Base-by-base conservation (phyloP, 2,113 vertebrate genomes). In the Cyanoramphus novaezelandiae region DNA sequence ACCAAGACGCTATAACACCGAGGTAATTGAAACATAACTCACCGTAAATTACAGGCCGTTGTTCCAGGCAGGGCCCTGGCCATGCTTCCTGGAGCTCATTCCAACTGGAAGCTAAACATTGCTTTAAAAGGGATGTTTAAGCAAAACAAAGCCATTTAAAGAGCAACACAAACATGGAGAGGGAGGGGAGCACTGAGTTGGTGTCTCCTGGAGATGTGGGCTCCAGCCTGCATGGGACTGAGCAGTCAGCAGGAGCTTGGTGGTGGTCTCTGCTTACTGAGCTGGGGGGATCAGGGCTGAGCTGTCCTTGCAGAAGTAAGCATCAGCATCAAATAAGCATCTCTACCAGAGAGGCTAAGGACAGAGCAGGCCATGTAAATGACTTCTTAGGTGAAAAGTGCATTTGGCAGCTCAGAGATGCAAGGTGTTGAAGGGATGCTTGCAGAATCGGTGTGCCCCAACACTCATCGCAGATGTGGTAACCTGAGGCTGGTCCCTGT, bases 11-110 rank as follows among this genome's bases (percentile, higher is more conserved):
- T 98, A 97, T 97, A 98, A 98, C 97, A 97, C 95, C 69, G 76
- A 98, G 96, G 98, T 98, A 98, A 98, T 98, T 98, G 98, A 98
- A 98, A 98, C 98, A 98, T 98, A 98, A 98, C 97, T 98, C 98
- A 98, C 97, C 28, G 84, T 98, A 98, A 98, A 98, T 98, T 98
- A 98, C 97, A 97, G 97, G 89, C 97, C 91, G 90, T 93, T 97
- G 97, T 97, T 98, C 93, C 97, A 97, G 93, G 92, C 97, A 97
- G 95, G 92, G 97, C 67, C 97, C 90, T 13, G 52, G 93, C 96
- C 94, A 93, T 97, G 98, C 90, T 98, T 98, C 94, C 96, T 97
- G 95, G 96, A 96, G 95, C 97, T 98, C 96, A 97, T 98, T 98
- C 97, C 96, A 97, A 97, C 96, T 95, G 95, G 96, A 97, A 98